Conservation (phyloP, 53 echinoderm and acorn worm species). For the Actinopyga echinites region DNA sequence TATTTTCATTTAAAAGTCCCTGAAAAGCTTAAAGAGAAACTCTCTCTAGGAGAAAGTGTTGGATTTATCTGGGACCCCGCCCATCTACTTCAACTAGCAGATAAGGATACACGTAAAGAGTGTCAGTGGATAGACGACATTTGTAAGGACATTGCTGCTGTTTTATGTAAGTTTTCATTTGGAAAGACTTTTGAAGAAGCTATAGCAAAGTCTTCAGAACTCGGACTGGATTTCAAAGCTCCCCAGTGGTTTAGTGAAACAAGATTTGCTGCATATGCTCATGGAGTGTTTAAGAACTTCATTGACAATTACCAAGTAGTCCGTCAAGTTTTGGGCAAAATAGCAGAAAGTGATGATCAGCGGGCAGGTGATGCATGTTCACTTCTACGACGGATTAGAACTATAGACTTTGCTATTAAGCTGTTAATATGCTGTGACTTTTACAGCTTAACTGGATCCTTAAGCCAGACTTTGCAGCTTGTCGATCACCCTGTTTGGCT, state of each 20-base stretch:
- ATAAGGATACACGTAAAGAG: constrained; percentile 27
- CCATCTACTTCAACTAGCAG: constrained; percentile 28
- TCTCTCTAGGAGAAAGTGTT: not conserved
- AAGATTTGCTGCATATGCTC: constrained; percentile 6
- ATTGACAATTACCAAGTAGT: not conserved
- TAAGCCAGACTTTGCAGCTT: not conserved
- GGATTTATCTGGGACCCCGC: constrained; percentile 29
- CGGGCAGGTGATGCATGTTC: not conserved
- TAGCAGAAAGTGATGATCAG: not conserved
- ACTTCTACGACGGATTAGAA: constrained; percentile 20
- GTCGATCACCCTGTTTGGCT: constrained; percentile 13
- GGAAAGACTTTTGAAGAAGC: constrained; percentile 17
- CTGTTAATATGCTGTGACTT: not conserved
- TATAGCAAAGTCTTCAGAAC: not conserved
- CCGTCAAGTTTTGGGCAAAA: not conserved
- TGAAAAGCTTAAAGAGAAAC: not conserved
- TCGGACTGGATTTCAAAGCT: not conserved
- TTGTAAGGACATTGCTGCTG: not conserved
- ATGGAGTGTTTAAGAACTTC: not conserved
- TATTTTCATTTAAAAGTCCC: constrained; percentile 13
- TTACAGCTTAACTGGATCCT: not conserved
- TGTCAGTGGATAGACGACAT: not conserved
- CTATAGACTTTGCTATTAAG: constrained; percentile 16
- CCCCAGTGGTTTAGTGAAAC: constrained; percentile 29
- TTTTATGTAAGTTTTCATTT: not conserved